These are phyloP conservation scores for Pantala flavescens DNA, from an alignment of 1,140 invertebrate genomes.

Conservation along the genomic window DNA sequence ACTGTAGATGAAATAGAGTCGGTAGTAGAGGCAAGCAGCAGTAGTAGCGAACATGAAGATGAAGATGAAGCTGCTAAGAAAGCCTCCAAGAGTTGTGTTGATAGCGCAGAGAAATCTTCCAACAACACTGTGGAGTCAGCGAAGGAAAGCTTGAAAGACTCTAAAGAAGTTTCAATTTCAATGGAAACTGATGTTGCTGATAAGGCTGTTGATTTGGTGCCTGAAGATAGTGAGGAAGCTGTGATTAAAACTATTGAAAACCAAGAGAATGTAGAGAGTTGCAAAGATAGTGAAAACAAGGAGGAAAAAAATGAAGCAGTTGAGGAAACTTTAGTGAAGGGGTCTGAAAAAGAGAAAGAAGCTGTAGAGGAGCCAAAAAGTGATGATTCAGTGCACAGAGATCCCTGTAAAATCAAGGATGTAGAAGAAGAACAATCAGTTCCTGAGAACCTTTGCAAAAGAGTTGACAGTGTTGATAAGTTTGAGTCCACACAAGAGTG, in stretches of 20 bases:
- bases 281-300: too few species aligned
- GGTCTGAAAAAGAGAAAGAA: too few species aligned
- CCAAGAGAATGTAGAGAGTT: not conserved
- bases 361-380: too few species aligned
- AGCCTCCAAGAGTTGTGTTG: not conserved
- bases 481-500: too few species aligned
- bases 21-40: conserved; percentile 12
- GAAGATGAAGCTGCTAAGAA: not conserved
- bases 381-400: too few species aligned
- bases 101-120: not conserved
- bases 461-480: not conserved
- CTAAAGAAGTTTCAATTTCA: not conserved
- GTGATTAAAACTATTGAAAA: not conserved
- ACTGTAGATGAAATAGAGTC: conserved; percentile 18
- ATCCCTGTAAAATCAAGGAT: too few species aligned
- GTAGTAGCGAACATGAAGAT: conserved; percentile 25
- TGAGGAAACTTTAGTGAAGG: too few species aligned
- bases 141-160: not conserved
- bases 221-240: not conserved
- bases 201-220: not conserved
- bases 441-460: not conserved
- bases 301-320: too few species aligned
- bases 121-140: not conserved
- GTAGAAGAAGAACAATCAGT: too few species aligned
- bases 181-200: not conserved